Conservation (phyloP, 2,113 vertebrate genomes). For the Nibea coibor region DNA sequence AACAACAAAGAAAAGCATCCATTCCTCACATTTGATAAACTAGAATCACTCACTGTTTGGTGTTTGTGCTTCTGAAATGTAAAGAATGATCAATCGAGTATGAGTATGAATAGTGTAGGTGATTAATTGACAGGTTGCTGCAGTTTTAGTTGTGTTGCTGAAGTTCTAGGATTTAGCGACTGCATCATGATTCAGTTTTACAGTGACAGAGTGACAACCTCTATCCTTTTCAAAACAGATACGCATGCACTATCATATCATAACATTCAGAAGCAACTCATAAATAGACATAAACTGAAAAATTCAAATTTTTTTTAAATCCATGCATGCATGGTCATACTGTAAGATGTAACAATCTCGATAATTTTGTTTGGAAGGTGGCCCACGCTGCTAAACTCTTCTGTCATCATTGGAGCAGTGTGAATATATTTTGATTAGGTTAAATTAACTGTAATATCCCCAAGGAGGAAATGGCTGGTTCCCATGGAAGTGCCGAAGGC, state of each 20-base stretch:
- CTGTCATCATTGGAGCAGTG: background rate
- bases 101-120: background rate
- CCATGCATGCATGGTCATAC: background rate
- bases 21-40: background rate
- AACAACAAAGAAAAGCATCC: background rate
- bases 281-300: background rate
- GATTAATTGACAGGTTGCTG: background rate
- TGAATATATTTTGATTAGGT: conserved; percentile 45
- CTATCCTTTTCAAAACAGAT: too few species aligned
- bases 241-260: background rate
- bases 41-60: background rate
- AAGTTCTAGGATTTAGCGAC: background rate
- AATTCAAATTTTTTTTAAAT: too few species aligned
- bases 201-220: too few species aligned
- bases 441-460: conserved; percentile 36
- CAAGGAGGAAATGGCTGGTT: background rate
- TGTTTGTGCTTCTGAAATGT: background rate
- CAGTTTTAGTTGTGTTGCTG: background rate
- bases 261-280: background rate
- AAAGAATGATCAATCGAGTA: background rate
- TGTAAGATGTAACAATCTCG: background rate
- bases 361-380: background rate
- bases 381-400: background rate
- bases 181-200: background rate
- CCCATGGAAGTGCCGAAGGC: conserved; percentile 22